phyloP scores from a whole-genome alignment of 2,113 vertebrate species.

The Prolemur simus region DNA sequence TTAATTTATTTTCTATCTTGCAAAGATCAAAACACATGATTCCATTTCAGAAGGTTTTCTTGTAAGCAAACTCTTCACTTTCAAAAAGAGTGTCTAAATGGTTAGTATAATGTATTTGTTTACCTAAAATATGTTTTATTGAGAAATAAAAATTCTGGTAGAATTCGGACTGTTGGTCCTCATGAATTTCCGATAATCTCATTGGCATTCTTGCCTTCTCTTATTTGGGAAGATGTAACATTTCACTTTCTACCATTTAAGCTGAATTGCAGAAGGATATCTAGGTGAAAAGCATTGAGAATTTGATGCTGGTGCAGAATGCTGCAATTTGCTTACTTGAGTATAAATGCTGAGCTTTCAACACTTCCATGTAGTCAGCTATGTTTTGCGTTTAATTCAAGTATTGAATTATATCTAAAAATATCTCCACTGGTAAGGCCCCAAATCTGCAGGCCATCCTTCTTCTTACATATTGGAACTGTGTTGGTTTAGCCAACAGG shows the following conservation, averaged over 20 bases:
- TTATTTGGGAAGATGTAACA: slow-evolving; percentile 47
- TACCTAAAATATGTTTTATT: slow-evolving; percentile 30
- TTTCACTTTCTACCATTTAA: slow-evolving; percentile 62
- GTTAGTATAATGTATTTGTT: slow-evolving; percentile 45
- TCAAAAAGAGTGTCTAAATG: slow-evolving; percentile 25
- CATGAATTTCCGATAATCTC: not conserved
- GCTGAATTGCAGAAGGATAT: slow-evolving; percentile 54
- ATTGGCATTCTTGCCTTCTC: slow-evolving; percentile 31
- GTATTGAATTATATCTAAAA: slow-evolving; percentile 71
- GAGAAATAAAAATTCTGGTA: slow-evolving; percentile 28
- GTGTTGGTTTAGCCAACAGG: not conserved
- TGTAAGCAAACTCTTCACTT: slow-evolving; percentile 52
- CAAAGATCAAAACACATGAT: slow-evolving; percentile 58
- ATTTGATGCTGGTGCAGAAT: slow-evolving; percentile 60
- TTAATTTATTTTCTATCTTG: slow-evolving; percentile 43
- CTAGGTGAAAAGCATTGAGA: slow-evolving; percentile 44
- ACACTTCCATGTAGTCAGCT: slow-evolving; percentile 58
- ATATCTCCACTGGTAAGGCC: slow-evolving; percentile 50
- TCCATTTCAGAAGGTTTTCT: slow-evolving; percentile 57
- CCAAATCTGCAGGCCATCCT: slow-evolving; percentile 25
- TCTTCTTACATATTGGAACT: not conserved
- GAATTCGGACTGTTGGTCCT: slow-evolving; percentile 26
- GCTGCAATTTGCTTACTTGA: slow-evolving; percentile 65
- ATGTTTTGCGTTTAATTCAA: slow-evolving; percentile 62
- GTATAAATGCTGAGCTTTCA: slow-evolving; percentile 66